A percentile compares a stretch with the other conserved stretches of the same genome.
Evolutionary conservation across 1,140 invertebrate species (phyloP).

Genomic region (Cheumatopsyche charites): DNA sequence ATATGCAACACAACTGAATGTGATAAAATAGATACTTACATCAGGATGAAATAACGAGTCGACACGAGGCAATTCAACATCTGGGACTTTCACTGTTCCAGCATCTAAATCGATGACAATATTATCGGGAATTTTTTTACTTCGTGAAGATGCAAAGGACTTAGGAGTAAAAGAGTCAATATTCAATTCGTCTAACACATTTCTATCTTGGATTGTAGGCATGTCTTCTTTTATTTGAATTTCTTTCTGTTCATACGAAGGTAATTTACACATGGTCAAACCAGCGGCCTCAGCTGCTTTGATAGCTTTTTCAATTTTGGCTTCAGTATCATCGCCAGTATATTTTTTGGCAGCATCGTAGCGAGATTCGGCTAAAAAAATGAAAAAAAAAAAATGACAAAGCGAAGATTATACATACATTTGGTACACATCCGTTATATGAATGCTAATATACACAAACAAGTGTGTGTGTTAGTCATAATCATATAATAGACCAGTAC

Average conservation of each 20-base stretch:
- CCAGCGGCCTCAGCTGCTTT: slow-evolving; percentile 60
- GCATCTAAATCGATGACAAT: slow-evolving; percentile 60
- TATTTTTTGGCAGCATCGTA: slow-evolving; percentile 43
- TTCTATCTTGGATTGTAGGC: slow-evolving; percentile 61
- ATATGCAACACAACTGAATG: no score
- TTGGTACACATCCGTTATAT: no score
- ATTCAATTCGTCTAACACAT: slow-evolving; percentile 58
- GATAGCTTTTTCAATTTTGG: slow-evolving; percentile 58
- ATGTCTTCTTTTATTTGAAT: slow-evolving; percentile 59
- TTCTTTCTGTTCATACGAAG: slow-evolving; percentile 59
- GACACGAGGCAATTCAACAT: slow-evolving; percentile 53
- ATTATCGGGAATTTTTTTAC: slow-evolving; percentile 57
- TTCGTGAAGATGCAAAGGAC: slow-evolving; percentile 57
- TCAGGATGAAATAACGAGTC: slow-evolving; percentile 59
- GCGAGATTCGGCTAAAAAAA: neutral
- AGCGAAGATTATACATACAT: no score
- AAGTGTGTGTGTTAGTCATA: no score
- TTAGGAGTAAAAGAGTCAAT: slow-evolving; percentile 57
- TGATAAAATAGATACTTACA: no score
- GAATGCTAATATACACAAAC: no score
- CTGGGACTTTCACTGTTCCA: slow-evolving; percentile 57
- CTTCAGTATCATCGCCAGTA: slow-evolving; percentile 57
- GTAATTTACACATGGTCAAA: slow-evolving; percentile 59
- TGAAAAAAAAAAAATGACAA: neutral
- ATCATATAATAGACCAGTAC: no score